Base-by-base conservation (phyloP, 2,113 vertebrate species). In the Chloroceryle aenea region DNA sequence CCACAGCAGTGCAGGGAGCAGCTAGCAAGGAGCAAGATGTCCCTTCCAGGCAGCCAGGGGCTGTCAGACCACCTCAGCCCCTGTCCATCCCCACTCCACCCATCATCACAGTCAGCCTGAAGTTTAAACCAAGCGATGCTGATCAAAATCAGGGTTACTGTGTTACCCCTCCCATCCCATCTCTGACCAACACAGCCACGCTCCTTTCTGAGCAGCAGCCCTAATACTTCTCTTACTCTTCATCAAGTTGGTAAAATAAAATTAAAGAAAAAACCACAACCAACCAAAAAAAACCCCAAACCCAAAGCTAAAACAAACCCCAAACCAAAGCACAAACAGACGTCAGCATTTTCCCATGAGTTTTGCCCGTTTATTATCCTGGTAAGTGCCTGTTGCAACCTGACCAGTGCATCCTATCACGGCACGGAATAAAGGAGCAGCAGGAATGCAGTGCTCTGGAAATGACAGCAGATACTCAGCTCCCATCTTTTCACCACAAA, bases 151-250 rank as follows among this genome's bases (percentile, higher is more conserved):
- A 38, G 34, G 27, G 19, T 30, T 53, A 5, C 15, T 13, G 5
- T 2, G 4, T 45, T 55, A n/a, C 0, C 0, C 4, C 7, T 69
- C 30, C 36, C 32, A 40, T 2, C 29, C 48, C 27, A 30, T 12
- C 71, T 18, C 71, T 25, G 22, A 42, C 9, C 75, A 82, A 72
- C 71, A 14, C 0, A 2, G 19, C 9, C 36, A 58, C 6, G 2
- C 13, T 40, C 8, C 0, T 52, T 3, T 32, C 62, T 27, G 36
- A 0, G 0, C 18, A 36, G 12, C 74, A 81, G 45, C 30, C 40
- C 26, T 53, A 26, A 1, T 32, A 6, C 45, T 42, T n/a, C 52
- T 27, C 48, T 63, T 50, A 26, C 30, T 67, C 29, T n/a, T 25
- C 50, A 81, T 8, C 1, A 6, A 80, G 12, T 45, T 27, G 29